A percentile compares a stretch with the other conserved stretches of the same genome.
Conservation (phyloP, 2,797 vertebrate species). For the Myripristis jacobus region DNA sequence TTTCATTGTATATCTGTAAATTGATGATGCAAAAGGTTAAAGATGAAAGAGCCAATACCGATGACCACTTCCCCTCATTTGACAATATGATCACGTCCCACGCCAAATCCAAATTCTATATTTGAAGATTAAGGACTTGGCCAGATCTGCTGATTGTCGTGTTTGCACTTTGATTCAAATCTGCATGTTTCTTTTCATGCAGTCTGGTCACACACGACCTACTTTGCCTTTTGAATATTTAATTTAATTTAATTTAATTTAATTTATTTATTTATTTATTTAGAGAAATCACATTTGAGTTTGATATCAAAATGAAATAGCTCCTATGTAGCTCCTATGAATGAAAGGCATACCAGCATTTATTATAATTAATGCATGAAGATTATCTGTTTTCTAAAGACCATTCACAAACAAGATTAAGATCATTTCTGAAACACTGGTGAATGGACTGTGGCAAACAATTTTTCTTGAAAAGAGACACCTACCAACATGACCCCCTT, state of each 20-base stretch:
- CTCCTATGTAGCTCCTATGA: too few species aligned
- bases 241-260: too few species aligned
- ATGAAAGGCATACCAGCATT: too few species aligned
- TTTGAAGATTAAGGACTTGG: slow-evolving; percentile 16
- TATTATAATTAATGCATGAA: too few species aligned
- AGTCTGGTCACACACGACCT: slow-evolving; percentile 21
- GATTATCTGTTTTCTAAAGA: too few species aligned
- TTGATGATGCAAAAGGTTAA: slow-evolving; percentile 40
- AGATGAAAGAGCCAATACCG: slow-evolving; percentile 26
- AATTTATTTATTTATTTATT: too few species aligned
- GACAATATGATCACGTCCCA: slow-evolving; percentile 20
- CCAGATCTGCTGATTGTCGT: slow-evolving; percentile 20
- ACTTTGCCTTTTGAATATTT: slow-evolving; percentile 15
- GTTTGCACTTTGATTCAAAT: slow-evolving; percentile 17
- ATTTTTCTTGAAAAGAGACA: neutral
- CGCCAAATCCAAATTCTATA: slow-evolving; percentile 22
- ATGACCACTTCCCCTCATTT: slow-evolving; percentile 13
- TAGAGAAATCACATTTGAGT: slow-evolving; percentile 11
- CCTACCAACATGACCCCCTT: neutral
- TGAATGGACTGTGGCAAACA: too few species aligned
- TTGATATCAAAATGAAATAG: neutral
- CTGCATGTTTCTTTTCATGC: slow-evolving; percentile 46
- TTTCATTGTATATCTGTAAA: slow-evolving; percentile 94
- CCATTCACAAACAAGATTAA: too few species aligned
- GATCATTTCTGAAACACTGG: too few species aligned